Evolutionary conservation across 2,797 vertebrate genomes (phyloP).

Genomic region (Luscinia megarhynchos): DNA sequence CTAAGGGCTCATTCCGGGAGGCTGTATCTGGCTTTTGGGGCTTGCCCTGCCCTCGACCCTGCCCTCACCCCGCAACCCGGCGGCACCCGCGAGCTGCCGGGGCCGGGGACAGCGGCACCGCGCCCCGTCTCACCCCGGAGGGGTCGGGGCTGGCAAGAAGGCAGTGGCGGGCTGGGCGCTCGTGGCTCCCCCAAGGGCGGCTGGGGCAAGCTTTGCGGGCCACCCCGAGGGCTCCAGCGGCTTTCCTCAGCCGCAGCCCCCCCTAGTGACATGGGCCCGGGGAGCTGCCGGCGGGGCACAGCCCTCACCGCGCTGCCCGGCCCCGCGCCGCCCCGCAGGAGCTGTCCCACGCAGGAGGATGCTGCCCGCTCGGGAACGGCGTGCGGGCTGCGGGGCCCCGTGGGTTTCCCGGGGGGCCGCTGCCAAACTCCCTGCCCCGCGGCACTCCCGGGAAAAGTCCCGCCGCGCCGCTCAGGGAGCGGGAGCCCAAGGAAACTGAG

Average conservation of each 20-base stretch:
- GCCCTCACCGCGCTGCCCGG: background rate
- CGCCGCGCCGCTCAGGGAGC: background rate
- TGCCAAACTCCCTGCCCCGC: background rate
- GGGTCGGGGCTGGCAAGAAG: background rate
- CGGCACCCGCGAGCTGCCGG: background rate
- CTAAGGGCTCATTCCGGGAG: background rate
- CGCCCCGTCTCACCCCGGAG: no score
- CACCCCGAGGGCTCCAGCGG: background rate
- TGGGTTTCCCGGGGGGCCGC: background rate
- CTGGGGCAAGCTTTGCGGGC: background rate
- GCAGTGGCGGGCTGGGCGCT: background rate
- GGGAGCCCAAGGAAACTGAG: background rate
- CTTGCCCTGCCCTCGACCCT: background rate
- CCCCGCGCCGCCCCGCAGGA: no score
- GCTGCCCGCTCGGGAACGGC: background rate
- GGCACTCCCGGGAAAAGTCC: no score
- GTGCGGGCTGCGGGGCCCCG: no score
- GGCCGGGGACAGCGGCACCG: background rate
- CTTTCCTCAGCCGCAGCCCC: constrained; percentile 68
- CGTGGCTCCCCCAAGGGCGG: background rate
- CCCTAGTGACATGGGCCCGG: constrained; percentile 60
- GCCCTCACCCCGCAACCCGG: background rate
- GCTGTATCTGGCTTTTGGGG: background rate
- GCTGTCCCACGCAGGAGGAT: background rate
- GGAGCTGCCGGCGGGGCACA: background rate